Evolutionary conservation across 2,113 vertebrate genomes (phyloP).

Genomic region (Amazona guildingii): DNA sequence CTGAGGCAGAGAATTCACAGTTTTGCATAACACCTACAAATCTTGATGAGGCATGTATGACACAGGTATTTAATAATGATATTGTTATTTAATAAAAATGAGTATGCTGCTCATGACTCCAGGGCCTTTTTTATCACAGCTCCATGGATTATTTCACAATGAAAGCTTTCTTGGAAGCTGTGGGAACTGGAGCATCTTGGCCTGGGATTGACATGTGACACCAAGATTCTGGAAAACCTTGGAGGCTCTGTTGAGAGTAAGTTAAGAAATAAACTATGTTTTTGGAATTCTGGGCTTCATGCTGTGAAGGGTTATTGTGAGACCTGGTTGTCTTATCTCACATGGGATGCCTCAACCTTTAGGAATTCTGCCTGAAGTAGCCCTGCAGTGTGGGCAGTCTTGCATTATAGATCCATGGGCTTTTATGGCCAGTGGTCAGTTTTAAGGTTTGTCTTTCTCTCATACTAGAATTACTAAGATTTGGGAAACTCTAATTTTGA

Average conservation of each 20-base stretch:
- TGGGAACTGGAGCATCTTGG: neutral
- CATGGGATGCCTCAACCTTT: neutral
- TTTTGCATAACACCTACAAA: neutral
- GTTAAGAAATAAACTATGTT: neutral
- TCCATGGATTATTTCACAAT: neutral
- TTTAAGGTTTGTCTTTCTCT: neutral
- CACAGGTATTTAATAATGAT: neutral
- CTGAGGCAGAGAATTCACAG: neutral
- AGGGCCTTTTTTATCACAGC: neutral
- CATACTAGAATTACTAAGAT: neutral
- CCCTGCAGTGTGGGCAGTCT: neutral
- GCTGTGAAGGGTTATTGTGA: neutral
- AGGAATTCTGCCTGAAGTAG: neutral
- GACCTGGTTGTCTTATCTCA: neutral
- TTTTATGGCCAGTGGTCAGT: rapidly evolving
- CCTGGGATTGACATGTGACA: neutral
- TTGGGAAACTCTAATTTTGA: neutral
- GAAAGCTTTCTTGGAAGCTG: neutral
- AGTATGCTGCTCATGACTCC: neutral
- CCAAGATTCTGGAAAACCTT: neutral
- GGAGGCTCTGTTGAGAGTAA: neutral
- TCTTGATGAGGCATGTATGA: neutral
- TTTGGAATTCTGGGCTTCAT: neutral
- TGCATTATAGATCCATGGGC: neutral
- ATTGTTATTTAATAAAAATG: neutral